Evolutionary conservation across 2,113 vertebrate genomes (phyloP).

Genomic region (Hypanus sabinus): DNA sequence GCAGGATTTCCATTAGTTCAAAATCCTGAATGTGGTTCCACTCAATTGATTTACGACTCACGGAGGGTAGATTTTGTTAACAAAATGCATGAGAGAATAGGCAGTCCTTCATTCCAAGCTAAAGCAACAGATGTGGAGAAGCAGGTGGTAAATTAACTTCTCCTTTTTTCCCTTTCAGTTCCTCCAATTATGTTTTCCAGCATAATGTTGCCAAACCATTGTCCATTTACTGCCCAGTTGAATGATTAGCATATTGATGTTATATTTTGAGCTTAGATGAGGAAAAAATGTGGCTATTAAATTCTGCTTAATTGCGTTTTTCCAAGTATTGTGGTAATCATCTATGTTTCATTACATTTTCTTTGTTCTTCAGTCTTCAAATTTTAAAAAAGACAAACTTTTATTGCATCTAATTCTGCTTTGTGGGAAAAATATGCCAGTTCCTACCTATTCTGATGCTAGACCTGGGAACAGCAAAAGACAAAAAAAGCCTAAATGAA

Average conservation of each 20-base stretch:
- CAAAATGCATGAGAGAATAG: not conserved
- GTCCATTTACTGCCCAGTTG: not conserved
- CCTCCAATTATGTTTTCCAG: not conserved
- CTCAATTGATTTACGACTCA: not conserved
- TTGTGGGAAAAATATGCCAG: not conserved
- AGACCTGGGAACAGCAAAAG: not conserved
- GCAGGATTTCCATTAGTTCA: not conserved
- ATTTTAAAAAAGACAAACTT: not conserved
- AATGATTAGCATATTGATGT: not conserved
- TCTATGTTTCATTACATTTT: not conserved
- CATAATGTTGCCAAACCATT: slow-evolving; percentile 2
- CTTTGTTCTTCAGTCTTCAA: not conserved
- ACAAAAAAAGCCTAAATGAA: not conserved
- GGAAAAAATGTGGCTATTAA: not conserved
- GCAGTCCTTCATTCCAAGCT: not conserved
- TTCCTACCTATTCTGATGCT: not conserved
- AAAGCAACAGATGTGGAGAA: not conserved
- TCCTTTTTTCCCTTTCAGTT: not conserved
- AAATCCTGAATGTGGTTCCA: not conserved
- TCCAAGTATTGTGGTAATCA: not conserved
- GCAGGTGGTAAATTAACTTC: not conserved
- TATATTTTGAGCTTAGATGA: not conserved
- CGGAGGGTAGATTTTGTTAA: not conserved
- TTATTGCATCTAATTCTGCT: not conserved
- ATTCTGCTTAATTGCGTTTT: not conserved